These are phyloP conservation scores for Anticlea derivata DNA, from an alignment of 2,888 invertebrate genomes.

Conservation along the genomic window DNA sequence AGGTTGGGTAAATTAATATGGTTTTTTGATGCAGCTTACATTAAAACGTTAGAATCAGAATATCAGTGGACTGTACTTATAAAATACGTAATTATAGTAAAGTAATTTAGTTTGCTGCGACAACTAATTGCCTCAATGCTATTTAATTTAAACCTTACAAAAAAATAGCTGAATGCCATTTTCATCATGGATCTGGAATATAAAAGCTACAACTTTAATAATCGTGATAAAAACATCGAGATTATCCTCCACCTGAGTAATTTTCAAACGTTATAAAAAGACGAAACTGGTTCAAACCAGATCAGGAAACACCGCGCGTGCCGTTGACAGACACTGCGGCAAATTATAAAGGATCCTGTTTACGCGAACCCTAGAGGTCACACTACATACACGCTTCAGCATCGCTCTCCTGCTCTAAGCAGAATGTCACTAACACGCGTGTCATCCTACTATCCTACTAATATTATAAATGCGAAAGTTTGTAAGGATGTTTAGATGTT, in stretches of 20 bases:
- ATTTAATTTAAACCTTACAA: neutral
- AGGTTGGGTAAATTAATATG: neutral
- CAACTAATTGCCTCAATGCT: too few species aligned
- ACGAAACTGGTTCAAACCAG: slow-evolving; percentile 8
- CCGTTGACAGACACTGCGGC: slow-evolving; percentile 31
- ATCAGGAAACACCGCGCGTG: slow-evolving; percentile 26
- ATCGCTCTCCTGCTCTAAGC: too few species aligned
- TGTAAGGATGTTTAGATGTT: too few species aligned
- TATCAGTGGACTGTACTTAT: too few species aligned
- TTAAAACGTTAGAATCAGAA: too few species aligned
- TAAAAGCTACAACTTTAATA: slow-evolving; percentile 5
- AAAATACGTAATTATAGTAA: too few species aligned
- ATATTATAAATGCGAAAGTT: too few species aligned
- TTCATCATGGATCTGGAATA: neutral
- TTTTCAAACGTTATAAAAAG: slow-evolving; percentile 9
- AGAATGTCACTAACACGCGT: too few species aligned
- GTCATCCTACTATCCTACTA: too few species aligned
- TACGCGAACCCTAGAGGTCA: slow-evolving; percentile 32
- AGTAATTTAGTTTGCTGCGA: neutral
- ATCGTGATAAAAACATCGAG: slow-evolving; percentile 6
- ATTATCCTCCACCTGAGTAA: neutral
- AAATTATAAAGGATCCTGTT: slow-evolving; percentile 37
- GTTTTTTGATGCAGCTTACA: too few species aligned
- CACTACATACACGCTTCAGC: neutral
- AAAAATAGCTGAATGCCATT: neutral